Percentiles rank a stretch among this genome's conserved stretches.
Evolutionary conservation across 2,888 invertebrate species (phyloP).

Genomic region (Cheilosia urbana): DNA sequence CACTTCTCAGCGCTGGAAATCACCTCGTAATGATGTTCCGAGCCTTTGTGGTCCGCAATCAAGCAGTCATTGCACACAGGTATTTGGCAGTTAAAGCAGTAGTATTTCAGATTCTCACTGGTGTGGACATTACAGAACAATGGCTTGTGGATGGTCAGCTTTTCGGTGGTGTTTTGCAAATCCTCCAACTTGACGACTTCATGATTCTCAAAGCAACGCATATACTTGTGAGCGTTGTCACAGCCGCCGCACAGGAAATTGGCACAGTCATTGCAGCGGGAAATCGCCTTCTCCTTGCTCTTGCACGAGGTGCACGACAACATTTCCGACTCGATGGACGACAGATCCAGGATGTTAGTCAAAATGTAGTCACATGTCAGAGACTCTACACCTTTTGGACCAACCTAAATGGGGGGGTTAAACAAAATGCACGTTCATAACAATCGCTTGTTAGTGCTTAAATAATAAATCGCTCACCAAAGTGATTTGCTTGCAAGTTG

Average conservation of each 20-base stretch:
- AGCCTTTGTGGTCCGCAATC: constrained; percentile 91
- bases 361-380: constrained; percentile 94
- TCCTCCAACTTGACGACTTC: constrained; percentile 95
- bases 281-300: constrained; percentile 96
- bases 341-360: constrained; percentile 92
- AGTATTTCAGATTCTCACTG: constrained; percentile 93
- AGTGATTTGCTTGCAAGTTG: constrained; percentile 93
- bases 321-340: constrained; percentile 88
- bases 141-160: constrained; percentile 94
- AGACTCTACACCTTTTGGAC: constrained; percentile 90
- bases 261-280: constrained; percentile 97
- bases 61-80: constrained; percentile 95
- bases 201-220: constrained; percentile 98
- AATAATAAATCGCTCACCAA: constrained; percentile 85
- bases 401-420: constrained; percentile 85
- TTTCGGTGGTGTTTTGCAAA: constrained; percentile 89
- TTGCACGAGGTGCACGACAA: constrained; percentile 97
- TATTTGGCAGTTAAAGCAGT: constrained; percentile 93
- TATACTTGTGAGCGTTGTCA: constrained; percentile 97
- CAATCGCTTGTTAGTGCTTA: background rate
- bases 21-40: constrained; percentile 92
- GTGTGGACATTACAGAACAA: constrained; percentile 93
- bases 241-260: constrained; percentile 97
- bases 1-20: constrained; percentile 91
- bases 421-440: background rate